Evolutionary conservation across 2,797 vertebrate species (phyloP), one percentile per base, ranked within the genome.

Genomic region (Argya squamiceps): DNA sequence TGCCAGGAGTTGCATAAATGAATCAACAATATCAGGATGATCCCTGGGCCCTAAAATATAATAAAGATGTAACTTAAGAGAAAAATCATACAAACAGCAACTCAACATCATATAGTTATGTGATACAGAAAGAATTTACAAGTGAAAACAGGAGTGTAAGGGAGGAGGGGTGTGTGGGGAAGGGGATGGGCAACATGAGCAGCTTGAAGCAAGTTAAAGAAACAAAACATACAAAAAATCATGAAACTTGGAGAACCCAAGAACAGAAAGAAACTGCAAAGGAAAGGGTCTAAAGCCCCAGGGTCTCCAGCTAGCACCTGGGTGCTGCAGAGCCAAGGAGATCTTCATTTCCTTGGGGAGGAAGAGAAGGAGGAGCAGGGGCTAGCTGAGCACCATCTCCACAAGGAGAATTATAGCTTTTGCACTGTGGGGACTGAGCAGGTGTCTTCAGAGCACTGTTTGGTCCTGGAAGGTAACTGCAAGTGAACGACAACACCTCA

Each of bases 1-100:
- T 99, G 99, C 99, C 99, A 99, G 99, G 99, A 99, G 99, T 99
- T 99, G 99, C 99, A 99, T 99, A 99, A 99, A 99, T 99, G 99
- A 99, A 99, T 99, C 99, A 99, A 99, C 99, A 99, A 99, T 99
- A 99, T 99, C 99, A 99, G 99, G 99, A 99, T 99, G 99, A 99
- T 99, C 99, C 99, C 99, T 99, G 99, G 99, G 99, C 99, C 99
- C 99, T 99, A 99, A 99, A 99, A 99, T 99, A 99, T 99, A 99
- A 99, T 99, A 99, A 99, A 99, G 99, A 99, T 99, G 99, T 99
- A 99, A 99, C 99, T 99, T 99, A 99, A 99, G 98, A 99, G 99
- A 99, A 99, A 99, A 99, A 99, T 99, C 99, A 99, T 99, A 99
- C 99, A 99, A 99, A 99, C 99, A 99, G 99, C 99, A 99, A 99